Evolutionary conservation across 2,888 invertebrate species (phyloP).

Genomic region (Cacoxenus indagator): DNA sequence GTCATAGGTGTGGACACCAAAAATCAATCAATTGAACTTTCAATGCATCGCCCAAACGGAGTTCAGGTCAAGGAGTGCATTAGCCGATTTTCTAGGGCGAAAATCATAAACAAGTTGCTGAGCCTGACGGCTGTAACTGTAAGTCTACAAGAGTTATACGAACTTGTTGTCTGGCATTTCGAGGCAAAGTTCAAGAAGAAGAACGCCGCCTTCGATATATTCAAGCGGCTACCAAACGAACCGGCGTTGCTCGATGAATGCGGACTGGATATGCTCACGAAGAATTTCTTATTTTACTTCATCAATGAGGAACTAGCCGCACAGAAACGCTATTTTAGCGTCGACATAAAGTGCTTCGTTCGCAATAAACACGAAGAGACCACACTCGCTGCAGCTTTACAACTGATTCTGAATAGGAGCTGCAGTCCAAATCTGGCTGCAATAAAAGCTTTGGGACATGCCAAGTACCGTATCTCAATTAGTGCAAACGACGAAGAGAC

Average conservation of each 20-base stretch:
- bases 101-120: background rate
- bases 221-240: background rate
- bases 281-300: background rate
- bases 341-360: background rate
- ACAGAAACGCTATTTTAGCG: background rate
- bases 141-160: background rate
- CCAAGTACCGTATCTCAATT: background rate
- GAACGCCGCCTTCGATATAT: background rate
- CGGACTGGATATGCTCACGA: background rate
- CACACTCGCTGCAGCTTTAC: background rate
- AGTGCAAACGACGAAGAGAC: background rate
- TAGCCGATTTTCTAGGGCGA: background rate
- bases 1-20: background rate
- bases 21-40: background rate
- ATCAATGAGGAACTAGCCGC: background rate
- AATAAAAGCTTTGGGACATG: background rate
- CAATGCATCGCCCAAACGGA: background rate
- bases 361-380: background rate
- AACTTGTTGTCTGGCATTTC: background rate
- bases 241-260: background rate
- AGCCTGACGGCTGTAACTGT: background rate
- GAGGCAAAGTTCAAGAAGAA: background rate
- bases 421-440: background rate
- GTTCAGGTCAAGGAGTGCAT: background rate
- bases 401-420: background rate